Conservation (phyloP, 2,797 vertebrate species). For the Vipera latastei region DNA sequence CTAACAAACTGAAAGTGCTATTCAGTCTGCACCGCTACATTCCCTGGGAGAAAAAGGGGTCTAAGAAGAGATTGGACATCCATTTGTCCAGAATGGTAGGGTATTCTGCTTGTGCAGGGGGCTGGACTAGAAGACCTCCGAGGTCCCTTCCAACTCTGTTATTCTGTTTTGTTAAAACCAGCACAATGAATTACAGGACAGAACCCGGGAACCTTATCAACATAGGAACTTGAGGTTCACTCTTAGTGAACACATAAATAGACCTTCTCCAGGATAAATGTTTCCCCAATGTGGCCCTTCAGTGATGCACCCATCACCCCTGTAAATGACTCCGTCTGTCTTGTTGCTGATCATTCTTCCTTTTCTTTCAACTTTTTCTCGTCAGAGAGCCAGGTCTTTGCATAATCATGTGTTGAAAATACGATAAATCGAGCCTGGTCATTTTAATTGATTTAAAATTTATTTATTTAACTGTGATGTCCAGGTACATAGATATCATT, state of each 20-base stretch:
- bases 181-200: not conserved
- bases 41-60: not conserved
- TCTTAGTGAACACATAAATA: not conserved
- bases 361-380: not conserved
- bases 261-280: not conserved
- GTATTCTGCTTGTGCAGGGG: not conserved
- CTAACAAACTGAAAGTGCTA: not conserved
- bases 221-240: not conserved
- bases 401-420: not conserved
- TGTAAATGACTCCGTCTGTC: not conserved
- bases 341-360: not conserved
- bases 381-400: not conserved
- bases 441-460: not conserved
- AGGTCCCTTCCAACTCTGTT: not conserved
- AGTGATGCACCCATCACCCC: not conserved
- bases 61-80: not conserved
- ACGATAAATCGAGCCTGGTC: not conserved
- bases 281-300: not conserved
- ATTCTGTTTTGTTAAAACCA: not conserved
- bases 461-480: not conserved
- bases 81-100: not conserved
- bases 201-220: not conserved
- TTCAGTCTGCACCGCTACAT: no score
- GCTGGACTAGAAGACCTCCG: not conserved
- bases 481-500: not conserved